A percentile compares a stretch with the other conserved stretches of the same genome.
phyloP scores from a whole-genome alignment of 2,888 invertebrate species.

The Tiliacea citrago region DNA sequence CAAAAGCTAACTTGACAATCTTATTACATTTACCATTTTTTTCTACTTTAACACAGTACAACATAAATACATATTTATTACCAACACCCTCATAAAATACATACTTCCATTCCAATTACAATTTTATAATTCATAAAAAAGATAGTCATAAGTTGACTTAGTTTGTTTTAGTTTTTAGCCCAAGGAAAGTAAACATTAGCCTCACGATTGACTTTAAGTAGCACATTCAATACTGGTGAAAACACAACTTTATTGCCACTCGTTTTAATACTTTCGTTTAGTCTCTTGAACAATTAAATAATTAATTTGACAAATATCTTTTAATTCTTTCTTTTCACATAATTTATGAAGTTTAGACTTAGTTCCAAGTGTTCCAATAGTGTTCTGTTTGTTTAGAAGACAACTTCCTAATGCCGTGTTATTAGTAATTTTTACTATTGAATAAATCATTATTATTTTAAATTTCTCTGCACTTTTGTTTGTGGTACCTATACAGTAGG shows the following conservation, averaged over 20 bases:
- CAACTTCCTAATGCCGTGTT: not conserved
- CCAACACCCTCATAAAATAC: slow-evolving; percentile 25
- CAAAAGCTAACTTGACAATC: slow-evolving; percentile 6
- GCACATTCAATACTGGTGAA: slow-evolving; percentile 26
- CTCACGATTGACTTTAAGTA: slow-evolving; percentile 27
- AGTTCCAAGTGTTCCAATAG: not conserved
- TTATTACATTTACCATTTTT: slow-evolving; percentile 6
- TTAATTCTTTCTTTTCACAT: not conserved
- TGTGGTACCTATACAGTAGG: too few species aligned
- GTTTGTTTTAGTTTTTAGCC: slow-evolving; percentile 4
- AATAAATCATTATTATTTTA: slow-evolving; percentile 13
- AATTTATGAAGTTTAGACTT: not conserved
- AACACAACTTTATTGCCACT: slow-evolving; percentile 9
- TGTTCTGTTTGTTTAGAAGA: not conserved
- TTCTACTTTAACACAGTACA: slow-evolving; percentile 3
- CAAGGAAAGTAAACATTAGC: slow-evolving; percentile 19
- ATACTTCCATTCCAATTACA: slow-evolving; percentile 24
- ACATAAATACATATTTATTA: slow-evolving; percentile 22
- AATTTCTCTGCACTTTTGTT: not conserved
- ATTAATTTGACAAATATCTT: not conserved
- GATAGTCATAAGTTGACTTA: not conserved
- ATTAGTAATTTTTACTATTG: slow-evolving; percentile 3
- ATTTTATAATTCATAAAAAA: slow-evolving; percentile 25
- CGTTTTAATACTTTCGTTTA: slow-evolving; percentile 23
- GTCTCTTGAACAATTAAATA: slow-evolving; percentile 15